Conservation (phyloP, 2,888 invertebrate genomes). For the Fragum sueziense region DNA sequence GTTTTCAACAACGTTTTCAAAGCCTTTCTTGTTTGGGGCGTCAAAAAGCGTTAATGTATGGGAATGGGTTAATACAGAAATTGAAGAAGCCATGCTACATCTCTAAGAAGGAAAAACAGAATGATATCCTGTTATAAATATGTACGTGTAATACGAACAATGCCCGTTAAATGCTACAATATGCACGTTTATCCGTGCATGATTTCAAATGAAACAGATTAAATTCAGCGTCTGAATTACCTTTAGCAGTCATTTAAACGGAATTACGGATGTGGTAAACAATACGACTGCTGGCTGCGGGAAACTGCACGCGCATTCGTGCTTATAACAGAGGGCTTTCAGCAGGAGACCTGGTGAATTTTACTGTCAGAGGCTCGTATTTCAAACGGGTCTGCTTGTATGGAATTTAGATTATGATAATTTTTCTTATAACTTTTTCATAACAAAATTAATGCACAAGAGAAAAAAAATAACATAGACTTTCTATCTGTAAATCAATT, state of each 20-base stretch:
- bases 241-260: background rate
- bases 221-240: background rate
- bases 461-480: too few relatives aligned
- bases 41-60: background rate
- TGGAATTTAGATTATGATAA: background rate
- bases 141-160: background rate
- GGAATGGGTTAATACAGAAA: too few relatives aligned
- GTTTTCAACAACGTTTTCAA: background rate
- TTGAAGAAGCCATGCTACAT: too few relatives aligned
- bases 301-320: constrained; percentile 10
- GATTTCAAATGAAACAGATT: background rate
- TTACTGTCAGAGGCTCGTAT: background rate
- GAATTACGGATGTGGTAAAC: background rate
- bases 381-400: background rate
- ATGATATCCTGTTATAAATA: too few relatives aligned
- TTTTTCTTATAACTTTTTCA: too few relatives aligned
- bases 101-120: too few relatives aligned
- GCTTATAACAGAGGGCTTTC: constrained; percentile 5
- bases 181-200: background rate
- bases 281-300: constrained; percentile 3
- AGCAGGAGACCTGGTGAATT: background rate
- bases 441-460: too few relatives aligned
- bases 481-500: too few relatives aligned
- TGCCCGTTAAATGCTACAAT: background rate
- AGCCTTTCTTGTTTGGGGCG: background rate